A percentile compares a stretch with the other conserved stretches of the same genome.
phyloP scores from a whole-genome alignment of 2,888 invertebrate genomes.

The Pristionchus fissidentatus region DNA sequence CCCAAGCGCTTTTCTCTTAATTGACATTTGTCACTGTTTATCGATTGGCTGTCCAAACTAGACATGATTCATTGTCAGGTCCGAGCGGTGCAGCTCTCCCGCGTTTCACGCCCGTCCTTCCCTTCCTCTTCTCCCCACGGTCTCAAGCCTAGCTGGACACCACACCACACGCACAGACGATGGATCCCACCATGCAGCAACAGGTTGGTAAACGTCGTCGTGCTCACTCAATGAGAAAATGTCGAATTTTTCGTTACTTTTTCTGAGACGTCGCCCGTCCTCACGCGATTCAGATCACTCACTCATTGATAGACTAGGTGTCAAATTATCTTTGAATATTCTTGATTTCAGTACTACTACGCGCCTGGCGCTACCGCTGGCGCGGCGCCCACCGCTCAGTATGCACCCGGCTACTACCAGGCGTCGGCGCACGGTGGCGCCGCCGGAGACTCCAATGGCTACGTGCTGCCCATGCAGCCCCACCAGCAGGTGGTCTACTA shows the following conservation, averaged over 20 bases:
- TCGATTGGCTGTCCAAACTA: no score
- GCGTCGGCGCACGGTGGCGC: no score
- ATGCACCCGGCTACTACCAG: constrained; percentile 32
- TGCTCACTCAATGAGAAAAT: background rate
- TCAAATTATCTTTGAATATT: background rate
- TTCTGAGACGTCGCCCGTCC: background rate
- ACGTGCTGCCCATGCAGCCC: constrained; percentile 28
- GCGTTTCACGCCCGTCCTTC: background rate
- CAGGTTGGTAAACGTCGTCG: constrained; percentile 13
- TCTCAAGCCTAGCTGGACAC: constrained; percentile 19
- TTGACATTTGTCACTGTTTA: no score
- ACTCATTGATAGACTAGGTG: no score
- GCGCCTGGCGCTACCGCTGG: constrained; percentile 34
- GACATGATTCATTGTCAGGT: no score
- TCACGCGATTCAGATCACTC: background rate
- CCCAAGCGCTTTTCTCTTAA: background rate
- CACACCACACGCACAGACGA: constrained; percentile 18
- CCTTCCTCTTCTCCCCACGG: background rate
- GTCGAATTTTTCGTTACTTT: background rate
- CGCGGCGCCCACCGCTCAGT: background rate
- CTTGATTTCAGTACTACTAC: constrained; percentile 45
- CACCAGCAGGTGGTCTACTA: constrained; percentile 40
- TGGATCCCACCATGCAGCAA: constrained; percentile 39
- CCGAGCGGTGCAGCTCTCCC: constrained; percentile 8
- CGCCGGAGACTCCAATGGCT: background rate